Evolutionary conservation across 2,113 vertebrate species (phyloP), one percentile per base, ranked within the genome.

Genomic region (Gasterosteus aculeatus): DNA sequence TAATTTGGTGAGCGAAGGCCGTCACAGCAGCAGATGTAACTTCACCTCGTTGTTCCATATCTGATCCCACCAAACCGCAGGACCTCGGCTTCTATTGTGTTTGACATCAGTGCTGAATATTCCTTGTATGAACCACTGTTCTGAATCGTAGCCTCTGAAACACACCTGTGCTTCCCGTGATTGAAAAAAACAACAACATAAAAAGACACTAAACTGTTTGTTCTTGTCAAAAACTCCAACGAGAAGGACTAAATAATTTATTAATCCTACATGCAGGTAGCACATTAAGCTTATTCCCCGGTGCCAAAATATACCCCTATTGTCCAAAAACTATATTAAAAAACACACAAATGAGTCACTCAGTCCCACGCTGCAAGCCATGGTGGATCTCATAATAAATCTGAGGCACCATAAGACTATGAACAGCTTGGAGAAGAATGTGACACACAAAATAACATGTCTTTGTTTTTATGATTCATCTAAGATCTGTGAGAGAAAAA

Each of bases 1-100:
- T 85, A 39, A 81, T 84, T 75, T 31, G 51, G 51, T 73, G 82
- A 85, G 73, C 33, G 49, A 81, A 70, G 83, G 72, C 70, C 63
- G 68, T 51, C 77, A 80, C 84, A 85, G 62, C 49, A 64, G 47
- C 29, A 39, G 59, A 72, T 56, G 62, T 68, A 54, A 61, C 59
- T 77, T 72, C 83, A 64, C 22, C 16, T 67, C 46, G 73, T 60
- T 46, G 62, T 63, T 61, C 44, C 49, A 51, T 12, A 66, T 72
- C 29, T 71, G 60, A 72, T 81, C 75, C 56, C 31, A 22, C 0
- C 26, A 12, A 53, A 38, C 46, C 54, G 49, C 41, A 29, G 42
- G 14, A 72, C 19, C 65, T 63, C 9, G 44, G 29, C 10, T 58
- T 38, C 35, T 5, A 49, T 54, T 54, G 49, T 19, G 61, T 49